These are phyloP conservation scores for Myocastor coypus DNA, from an alignment of 2,113 vertebrate species.

Conservation along the genomic window DNA sequence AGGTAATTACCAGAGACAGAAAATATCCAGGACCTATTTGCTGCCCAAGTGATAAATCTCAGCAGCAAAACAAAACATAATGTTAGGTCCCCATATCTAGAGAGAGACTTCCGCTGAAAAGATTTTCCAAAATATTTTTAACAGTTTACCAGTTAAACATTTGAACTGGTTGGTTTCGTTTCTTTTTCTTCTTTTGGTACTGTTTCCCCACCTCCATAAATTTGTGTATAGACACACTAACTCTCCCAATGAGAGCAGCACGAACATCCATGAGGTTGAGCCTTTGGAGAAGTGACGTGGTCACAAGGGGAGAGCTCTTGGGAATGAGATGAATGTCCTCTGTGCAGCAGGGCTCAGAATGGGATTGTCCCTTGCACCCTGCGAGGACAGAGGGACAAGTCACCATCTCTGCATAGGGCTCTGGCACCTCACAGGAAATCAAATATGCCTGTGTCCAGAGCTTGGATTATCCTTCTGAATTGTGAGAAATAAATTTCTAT, in stretches of 20 bases:
- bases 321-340: not conserved
- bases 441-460: not conserved
- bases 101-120: not conserved
- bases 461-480: not conserved
- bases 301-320: not conserved
- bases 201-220: not conserved
- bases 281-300: not conserved
- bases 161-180: not conserved
- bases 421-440: not conserved
- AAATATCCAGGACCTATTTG: not conserved
- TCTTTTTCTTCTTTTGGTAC: not conserved
- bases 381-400: not conserved
- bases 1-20: not conserved
- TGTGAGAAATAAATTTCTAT: not conserved
- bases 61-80: not conserved
- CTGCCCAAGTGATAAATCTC: not conserved
- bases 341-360: not conserved
- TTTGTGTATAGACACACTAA: not conserved
- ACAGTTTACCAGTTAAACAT: not conserved
- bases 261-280: not conserved
- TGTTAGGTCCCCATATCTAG: not conserved
- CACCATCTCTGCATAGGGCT: not conserved
- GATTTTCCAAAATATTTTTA: conserved; percentile 10
- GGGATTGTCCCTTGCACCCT: not conserved
- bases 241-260: not conserved